These are phyloP conservation scores for Rhabdophis nuchalis DNA, from an alignment of 2,797 vertebrate genomes.

Conservation along the genomic window DNA sequence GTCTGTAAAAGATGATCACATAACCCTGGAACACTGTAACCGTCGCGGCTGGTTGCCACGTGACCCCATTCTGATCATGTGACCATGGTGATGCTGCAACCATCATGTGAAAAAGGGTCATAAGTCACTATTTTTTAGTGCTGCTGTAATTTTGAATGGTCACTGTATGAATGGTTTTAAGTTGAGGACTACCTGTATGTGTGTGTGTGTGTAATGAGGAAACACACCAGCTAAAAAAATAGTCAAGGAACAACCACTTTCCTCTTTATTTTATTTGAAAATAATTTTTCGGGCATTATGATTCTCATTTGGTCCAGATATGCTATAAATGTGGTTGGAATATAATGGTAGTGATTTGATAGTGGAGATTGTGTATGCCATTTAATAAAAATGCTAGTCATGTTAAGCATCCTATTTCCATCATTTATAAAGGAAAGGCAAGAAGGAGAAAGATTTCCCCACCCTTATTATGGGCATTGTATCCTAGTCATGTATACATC, in stretches of 20 bases:
- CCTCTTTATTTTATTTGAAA: background rate
- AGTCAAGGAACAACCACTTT: conserved; percentile 32
- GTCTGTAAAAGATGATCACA: no score
- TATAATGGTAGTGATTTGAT: background rate
- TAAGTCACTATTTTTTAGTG: no score
- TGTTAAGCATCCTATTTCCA: background rate
- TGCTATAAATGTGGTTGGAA: background rate
- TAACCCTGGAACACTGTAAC: no score
- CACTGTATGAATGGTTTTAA: no score
- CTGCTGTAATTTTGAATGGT: no score
- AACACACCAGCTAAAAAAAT: conserved; percentile 41
- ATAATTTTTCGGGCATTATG: background rate
- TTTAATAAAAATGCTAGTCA: background rate
- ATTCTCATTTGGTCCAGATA: background rate
- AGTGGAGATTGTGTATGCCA: background rate
- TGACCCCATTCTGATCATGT: no score
- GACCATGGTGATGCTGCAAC: no score
- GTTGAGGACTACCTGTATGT: background rate
- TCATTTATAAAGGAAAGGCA: background rate
- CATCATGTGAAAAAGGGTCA: no score
- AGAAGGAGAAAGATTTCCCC: background rate
- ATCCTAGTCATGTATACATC: background rate
- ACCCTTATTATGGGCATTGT: background rate
- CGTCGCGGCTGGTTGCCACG: no score
- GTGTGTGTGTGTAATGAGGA: background rate